Conservation (phyloP, 2,113 vertebrate species). For the Cyanoliseus patagonus region DNA sequence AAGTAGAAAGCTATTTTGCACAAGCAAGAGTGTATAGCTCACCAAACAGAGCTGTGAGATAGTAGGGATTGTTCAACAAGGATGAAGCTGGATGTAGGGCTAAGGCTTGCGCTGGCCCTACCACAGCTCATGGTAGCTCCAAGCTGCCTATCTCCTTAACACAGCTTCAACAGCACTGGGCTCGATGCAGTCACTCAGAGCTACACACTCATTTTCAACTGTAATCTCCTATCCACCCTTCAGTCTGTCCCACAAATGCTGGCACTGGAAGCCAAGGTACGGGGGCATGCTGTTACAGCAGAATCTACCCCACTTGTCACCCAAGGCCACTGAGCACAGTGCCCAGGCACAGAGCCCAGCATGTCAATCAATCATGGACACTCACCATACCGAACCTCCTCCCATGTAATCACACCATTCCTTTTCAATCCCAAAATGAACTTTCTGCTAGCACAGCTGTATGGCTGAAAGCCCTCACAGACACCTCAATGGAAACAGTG, state of each 20-base stretch:
- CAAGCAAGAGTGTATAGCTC: background rate
- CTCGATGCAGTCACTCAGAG: background rate
- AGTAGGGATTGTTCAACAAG: background rate
- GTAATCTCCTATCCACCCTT: background rate
- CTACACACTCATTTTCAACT: background rate
- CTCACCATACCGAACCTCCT: background rate
- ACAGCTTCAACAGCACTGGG: background rate
- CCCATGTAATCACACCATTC: background rate
- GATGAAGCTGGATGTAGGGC: background rate
- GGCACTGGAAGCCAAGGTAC: rapidly evolving
- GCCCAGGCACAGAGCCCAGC: background rate
- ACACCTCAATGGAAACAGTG: rapidly evolving
- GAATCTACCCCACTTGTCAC: background rate
- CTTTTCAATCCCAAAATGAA: background rate
- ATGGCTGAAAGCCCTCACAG: background rate
- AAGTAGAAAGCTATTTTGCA: background rate
- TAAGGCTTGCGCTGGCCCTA: background rate
- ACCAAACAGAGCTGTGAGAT: background rate
- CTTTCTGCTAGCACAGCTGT: background rate
- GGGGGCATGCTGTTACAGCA: background rate
- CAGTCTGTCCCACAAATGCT: rapidly evolving
- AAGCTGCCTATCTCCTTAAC: background rate
- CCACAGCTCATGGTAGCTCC: background rate
- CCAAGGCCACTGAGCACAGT: background rate
- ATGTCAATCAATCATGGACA: rapidly evolving